These are phyloP conservation scores for Leucozona laternaria DNA, from an alignment of 2,888 invertebrate species.

Conservation along the genomic window DNA sequence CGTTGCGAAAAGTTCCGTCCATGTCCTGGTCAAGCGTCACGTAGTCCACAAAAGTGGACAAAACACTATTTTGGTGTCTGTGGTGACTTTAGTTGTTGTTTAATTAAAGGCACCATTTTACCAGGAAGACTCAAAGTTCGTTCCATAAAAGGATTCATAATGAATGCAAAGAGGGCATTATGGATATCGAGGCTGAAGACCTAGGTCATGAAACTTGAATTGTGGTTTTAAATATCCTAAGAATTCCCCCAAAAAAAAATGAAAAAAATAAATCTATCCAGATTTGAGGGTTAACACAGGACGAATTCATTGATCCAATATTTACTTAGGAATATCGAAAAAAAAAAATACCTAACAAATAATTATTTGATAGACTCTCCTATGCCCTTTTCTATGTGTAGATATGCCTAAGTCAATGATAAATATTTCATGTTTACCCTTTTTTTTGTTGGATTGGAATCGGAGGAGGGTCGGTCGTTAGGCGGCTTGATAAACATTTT, in stretches of 20 bases:
- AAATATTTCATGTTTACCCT: conserved; percentile 17
- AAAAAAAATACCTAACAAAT: conserved; percentile 49
- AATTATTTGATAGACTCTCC: conserved; percentile 57
- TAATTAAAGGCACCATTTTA: conserved; percentile 59
- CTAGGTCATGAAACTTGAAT: neutral
- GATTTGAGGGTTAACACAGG: conserved; percentile 34
- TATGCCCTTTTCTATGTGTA: neutral
- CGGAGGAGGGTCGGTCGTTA: neutral
- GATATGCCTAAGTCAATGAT: neutral
- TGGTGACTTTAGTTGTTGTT: conserved; percentile 48
- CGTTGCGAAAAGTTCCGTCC: conserved; percentile 37
- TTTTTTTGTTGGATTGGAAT: too few species aligned
- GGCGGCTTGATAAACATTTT: neutral
- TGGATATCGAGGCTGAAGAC: neutral
- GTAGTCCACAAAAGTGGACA: conserved; percentile 57
- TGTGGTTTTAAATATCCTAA: conserved; percentile 1
- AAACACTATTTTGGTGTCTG: conserved; percentile 53
- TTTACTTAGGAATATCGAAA: conserved; percentile 64
- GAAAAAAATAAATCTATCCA: neutral
- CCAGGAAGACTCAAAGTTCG: conserved; percentile 9
- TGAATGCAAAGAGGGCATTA: conserved; percentile 41
- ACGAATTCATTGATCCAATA: conserved; percentile 50
- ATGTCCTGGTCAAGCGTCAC: conserved; percentile 63
- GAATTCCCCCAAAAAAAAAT: neutral
- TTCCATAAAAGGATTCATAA: conserved; percentile 31